Base-by-base conservation (phyloP, 2,113 vertebrate species). In the Psilopsiagon aurifrons region DNA sequence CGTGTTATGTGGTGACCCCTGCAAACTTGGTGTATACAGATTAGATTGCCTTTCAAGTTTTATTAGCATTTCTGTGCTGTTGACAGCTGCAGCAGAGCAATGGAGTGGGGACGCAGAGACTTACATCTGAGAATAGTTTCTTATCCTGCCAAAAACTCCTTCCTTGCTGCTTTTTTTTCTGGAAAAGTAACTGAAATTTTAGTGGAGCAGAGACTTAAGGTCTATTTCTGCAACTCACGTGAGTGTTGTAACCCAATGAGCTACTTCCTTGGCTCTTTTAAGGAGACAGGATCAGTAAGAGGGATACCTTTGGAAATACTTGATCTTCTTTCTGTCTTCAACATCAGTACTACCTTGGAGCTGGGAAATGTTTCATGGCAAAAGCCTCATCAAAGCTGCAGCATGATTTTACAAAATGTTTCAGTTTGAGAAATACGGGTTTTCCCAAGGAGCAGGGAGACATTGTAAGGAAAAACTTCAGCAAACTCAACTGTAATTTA, bases 71-170 rank as follows among this genome's bases (percentile, higher is more conserved):
- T 86, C 63, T 87, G 15, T 87, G 67, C 66, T 55, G 66, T 60
- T 90, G 74, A 90, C 78, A 75, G 87, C 84, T 92, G 66, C 83
- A 87, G 17, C 55, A 28, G 69, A 71, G 66, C 75, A 46, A 16
- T 68, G 35, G 52, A 27, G n/a, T 35, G 33, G 39, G 68, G 28
- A 75, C n/a, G 15, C 39, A 68, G 78, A 62, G 46, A 43, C 22
- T 64, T 66, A 1, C 0, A 9, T 29, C 27, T 54, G 62, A 79
- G 44, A 75, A 20, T 14, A 46, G 37, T 49, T 95, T 41, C 44
- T 73, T 74, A 28, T 62, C 27, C 57, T 0, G 0, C 27, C 13
- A 46, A 43, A 64, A 81, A 43, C 16, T 24, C 37, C 55, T 77
- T 44, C 49, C 37, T 57, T 24, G 11, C 54, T 85, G 27, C 17